Conservation (phyloP, 2,888 invertebrate species). For the Pimpla rufipes region DNA sequence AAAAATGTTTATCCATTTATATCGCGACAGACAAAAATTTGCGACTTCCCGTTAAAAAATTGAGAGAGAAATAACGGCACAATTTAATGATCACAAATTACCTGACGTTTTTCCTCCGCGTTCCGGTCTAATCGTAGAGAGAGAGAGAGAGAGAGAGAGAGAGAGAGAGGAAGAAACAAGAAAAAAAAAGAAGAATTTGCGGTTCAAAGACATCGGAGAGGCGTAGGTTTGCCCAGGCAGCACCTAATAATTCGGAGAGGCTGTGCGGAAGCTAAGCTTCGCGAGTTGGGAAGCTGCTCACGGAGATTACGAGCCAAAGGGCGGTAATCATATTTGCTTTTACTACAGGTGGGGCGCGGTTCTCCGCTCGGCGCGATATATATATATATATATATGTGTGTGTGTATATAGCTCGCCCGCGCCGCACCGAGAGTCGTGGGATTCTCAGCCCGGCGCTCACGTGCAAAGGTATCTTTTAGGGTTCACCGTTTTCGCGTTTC, state of each 20-base stretch:
- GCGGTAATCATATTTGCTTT: constrained; percentile 75
- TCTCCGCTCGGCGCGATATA: constrained; percentile 35
- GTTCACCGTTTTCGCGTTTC: constrained; percentile 50
- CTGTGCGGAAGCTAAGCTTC: constrained; percentile 54
- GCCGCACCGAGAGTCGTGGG: neutral
- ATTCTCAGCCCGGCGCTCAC: constrained; percentile 6
- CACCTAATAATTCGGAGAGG: constrained; percentile 45
- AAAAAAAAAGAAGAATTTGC: constrained; percentile 1
- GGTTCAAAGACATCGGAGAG: constrained; percentile 11
- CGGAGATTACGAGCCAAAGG: constrained; percentile 71
- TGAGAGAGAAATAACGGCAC: neutral
- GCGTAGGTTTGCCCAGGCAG: constrained; percentile 28
- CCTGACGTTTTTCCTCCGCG: neutral
- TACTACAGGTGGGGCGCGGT: constrained; percentile 59
- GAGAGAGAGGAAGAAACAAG: no score
- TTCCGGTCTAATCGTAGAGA: neutral
- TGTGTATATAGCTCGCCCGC: neutral
- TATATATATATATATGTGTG: no score
- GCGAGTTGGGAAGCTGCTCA: constrained; percentile 64
- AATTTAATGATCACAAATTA: neutral
- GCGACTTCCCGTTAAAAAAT: no score
- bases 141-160: no score
- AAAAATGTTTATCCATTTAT: no score
- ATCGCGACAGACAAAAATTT: no score
- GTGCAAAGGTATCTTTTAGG: constrained; percentile 41